Base-by-base conservation (phyloP, 2,888 invertebrate species). In the Isoperla grammatica region DNA sequence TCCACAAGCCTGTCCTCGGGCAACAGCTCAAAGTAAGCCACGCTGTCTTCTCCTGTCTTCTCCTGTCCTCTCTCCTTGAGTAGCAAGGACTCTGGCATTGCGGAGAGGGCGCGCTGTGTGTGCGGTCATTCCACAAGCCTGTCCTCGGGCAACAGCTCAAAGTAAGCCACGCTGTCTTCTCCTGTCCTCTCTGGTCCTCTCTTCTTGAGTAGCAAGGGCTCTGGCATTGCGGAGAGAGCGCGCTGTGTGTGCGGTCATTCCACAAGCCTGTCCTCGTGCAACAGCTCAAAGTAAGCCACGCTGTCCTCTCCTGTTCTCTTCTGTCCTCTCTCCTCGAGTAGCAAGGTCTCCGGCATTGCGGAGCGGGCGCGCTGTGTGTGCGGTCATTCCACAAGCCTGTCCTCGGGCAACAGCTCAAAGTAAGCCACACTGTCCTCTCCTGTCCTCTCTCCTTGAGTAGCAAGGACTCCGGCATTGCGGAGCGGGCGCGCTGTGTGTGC, bases 201-300 rank as follows among this genome's bases (percentile, higher is more conserved):
- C n/a, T n/a, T n/a, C 78, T 90, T 89, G 67, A 88, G 88, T 70
- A 88, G 88, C 13, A 87, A 88, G 71, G 89, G 90, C 76, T 89
- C 88, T 50, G 90, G 89, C 58, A 87, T 89, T 65, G 88, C 75
- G 66, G 79, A 71, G 70, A 74, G 69, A 68, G 72, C 66, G 17
- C 73, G 77, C 61, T 86, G 86, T 70, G 82, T 83, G 8, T 86
- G 86, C 70, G 84, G 84, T 19, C 83, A 83, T 67, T 84, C 85
- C 68, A 81, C 81, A 60, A 78, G 80, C 43, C 83, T 83, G 65
- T 83, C 84, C 12, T 84, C 84, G 2, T 85, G 83, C 66, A 86
- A 84, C 67, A 86, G 86, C 72, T 85, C 84, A 77, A 85, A 86
- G 86, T 86, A 72, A 77, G 78, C n/a, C n/a, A n/a, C n/a, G n/a